phyloP scores from a whole-genome alignment of 2,888 invertebrate species.

The Morpho helenor region DNA sequence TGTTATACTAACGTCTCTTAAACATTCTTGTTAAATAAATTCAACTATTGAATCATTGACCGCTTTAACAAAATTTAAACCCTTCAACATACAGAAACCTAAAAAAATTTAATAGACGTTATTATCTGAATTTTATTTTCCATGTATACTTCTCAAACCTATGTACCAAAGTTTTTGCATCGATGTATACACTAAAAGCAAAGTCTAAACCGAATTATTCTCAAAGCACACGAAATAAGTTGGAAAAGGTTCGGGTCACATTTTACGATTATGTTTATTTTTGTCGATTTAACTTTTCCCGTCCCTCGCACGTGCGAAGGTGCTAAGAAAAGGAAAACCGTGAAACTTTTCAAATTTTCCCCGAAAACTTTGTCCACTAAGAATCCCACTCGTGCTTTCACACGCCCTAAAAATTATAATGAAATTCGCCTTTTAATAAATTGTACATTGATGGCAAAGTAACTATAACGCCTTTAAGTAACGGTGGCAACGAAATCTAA shows the following conservation, averaged over 20 bases:
- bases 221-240: slow-evolving; percentile 1
- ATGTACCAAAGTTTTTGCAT: slow-evolving; percentile 15
- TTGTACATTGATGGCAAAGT: slow-evolving; percentile 32
- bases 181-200: slow-evolving; percentile 11
- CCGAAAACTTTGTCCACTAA: slow-evolving; percentile 27
- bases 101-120: too few relatives aligned
- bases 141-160: not conserved
- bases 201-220: slow-evolving; percentile 5
- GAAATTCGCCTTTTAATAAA: slow-evolving; percentile 38
- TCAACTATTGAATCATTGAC: too few relatives aligned
- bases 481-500: slow-evolving; percentile 2
- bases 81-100: too few relatives aligned
- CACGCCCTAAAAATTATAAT: slow-evolving; percentile 34
- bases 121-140: not conserved
- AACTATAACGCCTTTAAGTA: slow-evolving; percentile 36
- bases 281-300: slow-evolving; percentile 25
- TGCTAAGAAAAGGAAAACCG: slow-evolving; percentile 21
- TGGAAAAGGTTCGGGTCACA: slow-evolving; percentile 15
- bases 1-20: too few relatives aligned
- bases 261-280: slow-evolving; percentile 29
- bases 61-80: too few relatives aligned
- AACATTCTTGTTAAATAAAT: too few relatives aligned
- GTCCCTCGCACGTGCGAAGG: slow-evolving; percentile 35
- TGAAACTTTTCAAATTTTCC: slow-evolving; percentile 37
- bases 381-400: slow-evolving; percentile 29